These are phyloP conservation scores for Capreolus pygargus DNA, from an alignment of 2,113 vertebrate genomes.

Conservation along the genomic window DNA sequence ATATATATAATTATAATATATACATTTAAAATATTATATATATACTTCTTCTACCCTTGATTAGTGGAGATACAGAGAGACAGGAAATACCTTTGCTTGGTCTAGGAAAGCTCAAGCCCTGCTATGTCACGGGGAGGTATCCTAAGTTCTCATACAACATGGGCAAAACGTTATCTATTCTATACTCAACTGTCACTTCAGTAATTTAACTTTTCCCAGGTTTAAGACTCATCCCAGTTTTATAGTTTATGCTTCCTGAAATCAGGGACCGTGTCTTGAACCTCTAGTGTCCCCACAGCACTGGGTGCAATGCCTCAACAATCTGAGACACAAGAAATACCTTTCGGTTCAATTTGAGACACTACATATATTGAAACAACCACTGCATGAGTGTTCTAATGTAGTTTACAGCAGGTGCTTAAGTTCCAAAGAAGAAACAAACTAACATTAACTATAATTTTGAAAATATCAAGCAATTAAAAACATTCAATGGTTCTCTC, in stretches of 20 bases:
- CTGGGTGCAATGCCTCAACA: neutral
- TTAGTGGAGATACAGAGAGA: neutral
- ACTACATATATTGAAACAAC: neutral
- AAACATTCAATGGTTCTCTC: neutral
- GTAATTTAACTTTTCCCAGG: neutral
- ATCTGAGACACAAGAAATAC: neutral
- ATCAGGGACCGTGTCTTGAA: neutral
- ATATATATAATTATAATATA: neutral
- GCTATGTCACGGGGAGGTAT: neutral
- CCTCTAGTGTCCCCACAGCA: neutral
- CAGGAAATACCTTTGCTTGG: neutral
- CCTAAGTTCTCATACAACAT: neutral
- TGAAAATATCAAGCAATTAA: slow-evolving; percentile 3
- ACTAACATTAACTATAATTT: neutral
- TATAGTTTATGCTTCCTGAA: neutral
- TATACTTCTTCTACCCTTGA: neutral
- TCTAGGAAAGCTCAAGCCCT: neutral
- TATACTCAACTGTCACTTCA: neutral
- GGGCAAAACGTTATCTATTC: neutral
- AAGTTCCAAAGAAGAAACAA: neutral
- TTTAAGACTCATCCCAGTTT: neutral
- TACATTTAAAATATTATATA: neutral
- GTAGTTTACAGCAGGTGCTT: neutral
- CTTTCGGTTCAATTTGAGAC: neutral
- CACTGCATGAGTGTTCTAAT: neutral